Evolutionary conservation across 2,888 invertebrate species (phyloP), one percentile per base, ranked within the genome.

Genomic region (Tipula unca): DNA sequence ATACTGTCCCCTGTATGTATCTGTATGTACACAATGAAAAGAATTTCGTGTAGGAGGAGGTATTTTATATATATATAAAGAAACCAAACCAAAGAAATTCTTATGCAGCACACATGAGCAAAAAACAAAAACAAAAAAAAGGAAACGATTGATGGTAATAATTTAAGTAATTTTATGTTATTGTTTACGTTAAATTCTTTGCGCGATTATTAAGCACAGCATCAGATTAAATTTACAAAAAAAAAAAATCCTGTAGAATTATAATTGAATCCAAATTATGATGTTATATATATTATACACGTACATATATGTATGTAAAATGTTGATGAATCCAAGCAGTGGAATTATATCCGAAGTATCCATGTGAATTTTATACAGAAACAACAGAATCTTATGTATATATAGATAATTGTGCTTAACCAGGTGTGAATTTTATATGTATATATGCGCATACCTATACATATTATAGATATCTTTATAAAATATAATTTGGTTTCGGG

Each of bases 161-260:
- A 69, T 25, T 69, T 69, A 69, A 69, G 69, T 69, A 69, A 69
- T 69, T 69, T 69, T 69, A 69, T 69, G 69, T 69, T 69, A 69
- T 69, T 69, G 69, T 69, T 69, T 69, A 69, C 69, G 69, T 69
- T 69, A 69, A 69, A 69, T 69, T 69, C 69, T 69, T 69, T 69
- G 69, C 25, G 8, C 69, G 69, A 69, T 69, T 69, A 69, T 69
- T 48, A 69, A 69, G 69, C 69, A 69, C 69, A 69, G 69, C 69
- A 54, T 17, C 48, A 54, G 13, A n/a, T 69, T 69, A 25, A 69
- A 20, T 10, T 69, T 69, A 10, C n/a, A 48, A 14, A 14, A 48
- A 17, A 48, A 42, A 14, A 42, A 42, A 48, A 48, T n/a, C 25
- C 8, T 20, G 25, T 69, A 25, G 69, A 69, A 69, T 69, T 69